Percentiles rank a stretch among this genome's conserved stretches.
phyloP scores from a whole-genome alignment of 1,140 invertebrate genomes.

The Bactericera cockerelli region DNA sequence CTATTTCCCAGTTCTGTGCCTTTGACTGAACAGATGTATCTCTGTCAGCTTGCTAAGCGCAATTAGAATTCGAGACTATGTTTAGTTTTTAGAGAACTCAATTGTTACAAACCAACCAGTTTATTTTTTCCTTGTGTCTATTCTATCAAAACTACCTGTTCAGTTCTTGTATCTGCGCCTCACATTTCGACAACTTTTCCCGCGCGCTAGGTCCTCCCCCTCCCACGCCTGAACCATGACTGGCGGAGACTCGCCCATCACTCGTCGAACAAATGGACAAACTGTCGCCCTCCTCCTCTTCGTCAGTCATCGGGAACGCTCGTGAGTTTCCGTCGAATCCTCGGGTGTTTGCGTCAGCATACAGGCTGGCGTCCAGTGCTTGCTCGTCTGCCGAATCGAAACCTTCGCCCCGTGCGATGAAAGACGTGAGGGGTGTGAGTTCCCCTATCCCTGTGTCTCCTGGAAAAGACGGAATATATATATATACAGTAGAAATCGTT shows the following conservation, averaged over 20 bases:
- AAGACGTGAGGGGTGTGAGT: not conserved
- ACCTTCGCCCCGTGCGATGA: not conserved
- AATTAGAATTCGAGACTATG: too few species aligned
- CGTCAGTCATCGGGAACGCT: not conserved
- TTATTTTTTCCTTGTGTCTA: too few species aligned
- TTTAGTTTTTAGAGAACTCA: too few species aligned
- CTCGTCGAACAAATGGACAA: conserved; percentile 5
- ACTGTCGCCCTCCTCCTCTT: not conserved
- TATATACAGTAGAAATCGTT: too few species aligned
- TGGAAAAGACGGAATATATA: too few species aligned
- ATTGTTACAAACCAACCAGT: too few species aligned
- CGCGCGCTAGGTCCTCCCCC: not conserved
- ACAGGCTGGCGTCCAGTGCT: not conserved
- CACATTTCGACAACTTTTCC: conserved; percentile 24
- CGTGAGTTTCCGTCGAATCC: too few species aligned
- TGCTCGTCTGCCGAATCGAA: not conserved
- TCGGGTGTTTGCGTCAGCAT: too few species aligned
- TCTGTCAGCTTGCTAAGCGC: too few species aligned
- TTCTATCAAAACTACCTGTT: conserved; percentile 29
- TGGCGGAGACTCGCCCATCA: not conserved
- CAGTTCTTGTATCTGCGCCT: conserved; percentile 30
- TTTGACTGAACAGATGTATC: too few species aligned
- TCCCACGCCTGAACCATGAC: too few species aligned
- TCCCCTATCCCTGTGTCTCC: not conserved
- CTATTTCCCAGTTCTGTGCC: too few species aligned